Conservation (phyloP, 2,113 vertebrate genomes). For the Serilophus lunatus region DNA sequence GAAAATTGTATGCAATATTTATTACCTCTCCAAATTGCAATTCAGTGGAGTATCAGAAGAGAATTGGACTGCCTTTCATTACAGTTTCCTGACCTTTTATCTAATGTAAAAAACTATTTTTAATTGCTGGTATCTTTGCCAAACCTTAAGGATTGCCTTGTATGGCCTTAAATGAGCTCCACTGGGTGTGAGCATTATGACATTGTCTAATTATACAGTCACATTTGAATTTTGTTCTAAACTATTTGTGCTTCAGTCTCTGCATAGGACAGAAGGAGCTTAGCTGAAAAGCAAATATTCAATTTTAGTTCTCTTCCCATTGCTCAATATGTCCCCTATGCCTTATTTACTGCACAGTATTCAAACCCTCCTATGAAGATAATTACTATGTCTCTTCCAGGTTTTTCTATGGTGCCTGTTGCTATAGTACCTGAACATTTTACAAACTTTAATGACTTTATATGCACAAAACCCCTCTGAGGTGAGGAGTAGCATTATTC, state of each 20-base stretch:
- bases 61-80: slow-evolving; percentile 36
- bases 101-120: slow-evolving; percentile 49
- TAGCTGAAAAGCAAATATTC: slow-evolving; percentile 48
- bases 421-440: slow-evolving; percentile 51
- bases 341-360: slow-evolving; percentile 43
- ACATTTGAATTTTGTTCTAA: slow-evolving; percentile 43
- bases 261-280: slow-evolving; percentile 51
- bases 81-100: slow-evolving; percentile 56
- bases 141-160: slow-evolving; percentile 49
- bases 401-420: slow-evolving; percentile 15
- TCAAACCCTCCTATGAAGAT: slow-evolving; percentile 38
- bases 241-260: slow-evolving; percentile 36
- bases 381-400: slow-evolving; percentile 47
- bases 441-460: slow-evolving; percentile 51
- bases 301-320: slow-evolving; percentile 45
- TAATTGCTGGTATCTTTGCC: slow-evolving; percentile 48
- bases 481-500: background rate
- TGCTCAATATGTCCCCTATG: slow-evolving; percentile 48
- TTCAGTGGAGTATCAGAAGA: slow-evolving; percentile 45
- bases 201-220: slow-evolving; percentile 37
- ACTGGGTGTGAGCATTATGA: slow-evolving; percentile 7
- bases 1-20: slow-evolving; percentile 61
- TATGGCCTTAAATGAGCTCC: slow-evolving; percentile 28
- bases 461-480: background rate
- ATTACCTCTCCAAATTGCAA: slow-evolving; percentile 49